phyloP scores from a whole-genome alignment of 2,113 vertebrate species.

The Chaenocephalus aceratus region DNA sequence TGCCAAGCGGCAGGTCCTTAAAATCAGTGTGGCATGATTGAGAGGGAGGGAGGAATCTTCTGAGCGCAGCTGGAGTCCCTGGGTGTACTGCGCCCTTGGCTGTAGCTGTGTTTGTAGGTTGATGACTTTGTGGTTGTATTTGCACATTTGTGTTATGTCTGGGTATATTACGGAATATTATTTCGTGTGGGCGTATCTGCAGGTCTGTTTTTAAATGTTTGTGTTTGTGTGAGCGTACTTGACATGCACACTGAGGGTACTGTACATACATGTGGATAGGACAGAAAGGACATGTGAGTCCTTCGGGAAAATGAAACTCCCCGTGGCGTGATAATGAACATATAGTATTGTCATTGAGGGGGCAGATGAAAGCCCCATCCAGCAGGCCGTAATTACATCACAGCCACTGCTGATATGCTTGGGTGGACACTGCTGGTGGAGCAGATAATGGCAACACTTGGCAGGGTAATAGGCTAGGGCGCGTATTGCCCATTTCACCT shows the following conservation, averaged over 20 bases:
- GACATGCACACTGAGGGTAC: background rate
- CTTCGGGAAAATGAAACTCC: conserved; percentile 13
- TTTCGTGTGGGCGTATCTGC: conserved; percentile 35
- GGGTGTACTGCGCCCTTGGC: conserved; percentile 46
- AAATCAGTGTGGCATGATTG: conserved; percentile 75
- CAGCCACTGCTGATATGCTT: conserved; percentile 43
- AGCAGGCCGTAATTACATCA: conserved; percentile 61
- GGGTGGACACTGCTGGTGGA: conserved; percentile 47
- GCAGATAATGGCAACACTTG: conserved; percentile 52
- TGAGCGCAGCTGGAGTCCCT: conserved; percentile 67
- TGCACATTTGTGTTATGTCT: conserved; percentile 52
- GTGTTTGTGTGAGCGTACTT: background rate
- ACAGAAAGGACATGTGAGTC: background rate
- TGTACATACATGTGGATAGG: conserved; percentile 14
- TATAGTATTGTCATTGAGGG: conserved; percentile 21
- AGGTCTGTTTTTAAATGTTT: conserved; percentile 5
- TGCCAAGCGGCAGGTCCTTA: conserved; percentile 71
- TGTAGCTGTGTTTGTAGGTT: conserved; percentile 46
- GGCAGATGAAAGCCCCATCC: conserved; percentile 56
- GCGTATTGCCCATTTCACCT: conserved; percentile 19
- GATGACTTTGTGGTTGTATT: conserved; percentile 45
- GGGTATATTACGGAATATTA: conserved; percentile 36
- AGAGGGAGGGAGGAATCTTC: conserved; percentile 69
- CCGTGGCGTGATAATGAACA: conserved; percentile 37
- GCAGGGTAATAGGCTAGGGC: conserved; percentile 10